Evolutionary conservation across 2,113 vertebrate genomes (phyloP), one percentile per base, ranked within the genome.

Genomic region (Orthochromis indermauri): DNA sequence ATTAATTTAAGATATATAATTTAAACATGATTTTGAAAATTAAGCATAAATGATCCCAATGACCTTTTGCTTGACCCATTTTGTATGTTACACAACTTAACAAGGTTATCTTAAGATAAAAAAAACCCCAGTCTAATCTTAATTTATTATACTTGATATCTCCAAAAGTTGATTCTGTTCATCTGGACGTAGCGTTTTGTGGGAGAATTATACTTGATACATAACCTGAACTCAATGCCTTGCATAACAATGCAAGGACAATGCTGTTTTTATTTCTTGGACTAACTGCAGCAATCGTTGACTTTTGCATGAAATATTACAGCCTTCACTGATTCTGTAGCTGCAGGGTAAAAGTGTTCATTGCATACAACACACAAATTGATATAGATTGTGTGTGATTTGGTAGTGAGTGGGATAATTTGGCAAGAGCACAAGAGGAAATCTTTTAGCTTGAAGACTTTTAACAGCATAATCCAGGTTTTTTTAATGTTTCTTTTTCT

Each of bases 331-430:
- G 80, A 47, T 63, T 88, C 14, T 37, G 5, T 84, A 73, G 85
- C 88, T 88, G 45, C 78, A 81, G 91, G 88, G 57, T 73, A 28
- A 84, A 79, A 90, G 37, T 81, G 33, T 88, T 42, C 42, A 82
- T 80, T 66, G 80, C 80, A 82, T 59, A 59, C 24, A 81, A 81
- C 53, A 84, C 49, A 86, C 54, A 53, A 63, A 79, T 51, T 85
- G 37, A 89, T 73, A 86, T 83, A 71, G 86, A 82, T 76, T 68
- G 13, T 86, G 68, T 89, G 68, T 89, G 81, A 90, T 55, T 53
- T 82, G 45, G 79, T 40, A 63, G 35, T 83, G 88, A 85, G 90
- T 90, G 87, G 93, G 93, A 80, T 84, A 85, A 89, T 80, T 85
- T 93, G 89, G 90, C 84, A 87, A 59, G 53, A 37, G 53, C 80